Conservation (phyloP, 2,797 vertebrate genomes). For the Nannoperca australis region DNA sequence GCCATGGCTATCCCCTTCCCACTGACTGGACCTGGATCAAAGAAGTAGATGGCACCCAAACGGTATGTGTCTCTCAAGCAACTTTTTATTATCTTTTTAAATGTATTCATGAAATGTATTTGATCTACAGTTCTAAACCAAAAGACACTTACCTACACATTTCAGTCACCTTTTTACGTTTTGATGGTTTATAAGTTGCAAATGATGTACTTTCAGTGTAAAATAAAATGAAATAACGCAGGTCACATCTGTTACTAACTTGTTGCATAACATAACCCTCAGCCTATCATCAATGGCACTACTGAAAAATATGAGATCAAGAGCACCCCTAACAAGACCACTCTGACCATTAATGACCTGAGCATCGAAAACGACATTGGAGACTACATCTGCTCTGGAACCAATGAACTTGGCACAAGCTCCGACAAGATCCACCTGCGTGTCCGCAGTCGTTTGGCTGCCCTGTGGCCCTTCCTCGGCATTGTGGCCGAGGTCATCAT, state of each 20-base stretch:
- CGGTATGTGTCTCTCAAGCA: conserved; percentile 52
- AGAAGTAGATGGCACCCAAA: background rate
- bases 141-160: background rate
- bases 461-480: conserved; percentile 98
- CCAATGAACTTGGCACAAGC: conserved; percentile 60
- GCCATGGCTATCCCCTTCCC: conserved; percentile 83
- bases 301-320: conserved; percentile 82
- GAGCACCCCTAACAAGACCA: conserved; percentile 81
- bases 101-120: background rate
- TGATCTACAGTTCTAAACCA: background rate
- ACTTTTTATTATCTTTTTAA: background rate
- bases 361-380: conserved; percentile 84
- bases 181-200: background rate
- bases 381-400: conserved; percentile 86
- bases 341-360: conserved; percentile 83
- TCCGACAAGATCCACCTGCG: conserved; percentile 82
- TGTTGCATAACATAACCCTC: background rate
- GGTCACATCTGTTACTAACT: background rate
- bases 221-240: background rate
- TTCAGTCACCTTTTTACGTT: background rate
- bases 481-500: conserved; percentile 96
- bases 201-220: background rate
- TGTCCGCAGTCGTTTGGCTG: conserved; percentile 93
- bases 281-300: conserved; percentile 86
- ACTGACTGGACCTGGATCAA: conserved; percentile 81